Evolutionary conservation across 1,140 invertebrate genomes (phyloP), one percentile per base, ranked within the genome.

Genomic region (Penaeus vannamei): DNA sequence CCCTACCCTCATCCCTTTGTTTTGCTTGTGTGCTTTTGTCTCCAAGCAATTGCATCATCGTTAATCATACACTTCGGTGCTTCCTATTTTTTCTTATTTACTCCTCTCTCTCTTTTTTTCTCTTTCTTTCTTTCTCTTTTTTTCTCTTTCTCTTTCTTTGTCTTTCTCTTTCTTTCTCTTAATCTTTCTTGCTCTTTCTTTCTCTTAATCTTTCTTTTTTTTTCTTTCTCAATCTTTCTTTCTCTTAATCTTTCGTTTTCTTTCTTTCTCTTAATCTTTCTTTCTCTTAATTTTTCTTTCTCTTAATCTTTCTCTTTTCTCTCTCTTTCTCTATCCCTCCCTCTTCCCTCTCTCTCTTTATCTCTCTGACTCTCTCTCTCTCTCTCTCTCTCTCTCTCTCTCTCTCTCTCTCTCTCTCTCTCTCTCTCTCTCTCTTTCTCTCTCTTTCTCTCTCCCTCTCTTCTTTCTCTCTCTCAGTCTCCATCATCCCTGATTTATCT

Each of bases 391-490:
- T 72, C 66, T 23, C 0, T 72, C 66, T 23, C 17, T n/a, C 20
- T 19, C 20, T 2, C 0, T 23, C 66, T 17, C 17, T 2, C 22
- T 2, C 66, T 14, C 66, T 23, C 66, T 32, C 66, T 20, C 10
- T 69, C 29, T 20, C 1, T 69, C 66, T 14, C 4, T 69, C 0
- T 69, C 20, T 69, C 12, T 72, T 20, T 72, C 66, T 32, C 66
- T 72, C 32, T 22, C 66, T 72, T 17, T 72, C 66, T 20, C 66
- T 72, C 32, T 72, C 66, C 23, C 66, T 72, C 32, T 72, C 66
- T 72, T 32, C 66, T 72, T 20, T 72, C 66, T 72, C 66, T 32
- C 32, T 32, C 66, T 72, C 66, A 23, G 17, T 72, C 66, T 72
- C 66, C 23, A 0, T 72, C 66, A 23, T 20, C 0, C 66, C 23